Base-by-base conservation (phyloP, 2,888 invertebrate species). In the Steinernema carpocapsae region DNA sequence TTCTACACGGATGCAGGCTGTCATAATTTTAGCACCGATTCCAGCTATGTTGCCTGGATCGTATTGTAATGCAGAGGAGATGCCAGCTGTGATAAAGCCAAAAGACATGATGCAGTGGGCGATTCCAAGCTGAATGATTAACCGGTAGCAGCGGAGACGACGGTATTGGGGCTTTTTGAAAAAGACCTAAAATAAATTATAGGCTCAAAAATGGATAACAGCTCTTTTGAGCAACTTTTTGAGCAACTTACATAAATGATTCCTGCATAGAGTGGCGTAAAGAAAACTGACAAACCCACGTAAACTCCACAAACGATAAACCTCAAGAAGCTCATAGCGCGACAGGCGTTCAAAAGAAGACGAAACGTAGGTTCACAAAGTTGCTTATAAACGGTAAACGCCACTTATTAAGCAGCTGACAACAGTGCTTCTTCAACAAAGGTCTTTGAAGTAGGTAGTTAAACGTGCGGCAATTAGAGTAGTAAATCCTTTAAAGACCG, bases 81-180 rank as follows among this genome's bases (percentile, higher is more conserved):
- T 37, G 1, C 64, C 64, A 32, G 64, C 64, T 1, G 64, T 64
- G n/a, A 64, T 64, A 32, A 64, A 64, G 29, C 64, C 64, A 19
- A 64, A 22, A 17, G 32, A 32, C 64, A 64, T 64, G 29, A 64
- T 26, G 32, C 29, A 32, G 29, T 64, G 64, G 17, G 32, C 32
- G 19, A 64, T 17, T 14, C 64, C 64, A 7, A 64, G 64, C 32
- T 64, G 64, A 17, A 64, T 64, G 29, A 64, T 64, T 1, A 64
- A 32, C 7, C 32, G 32, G 19, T 64, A 64, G 32, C 64, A 64
- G 29, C 64, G 64, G 26, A 64, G 64, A 7, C 17, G 12, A 1
- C 64, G 64, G 32, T 64, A 64, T 14, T 64, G 26, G 12, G 29
- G 17, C 2, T 32, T 26, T 4, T 12, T 26, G 32, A 64, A 19